Conservation (phyloP, 1,140 invertebrate genomes). For the Hirudo medicinalis region DNA sequence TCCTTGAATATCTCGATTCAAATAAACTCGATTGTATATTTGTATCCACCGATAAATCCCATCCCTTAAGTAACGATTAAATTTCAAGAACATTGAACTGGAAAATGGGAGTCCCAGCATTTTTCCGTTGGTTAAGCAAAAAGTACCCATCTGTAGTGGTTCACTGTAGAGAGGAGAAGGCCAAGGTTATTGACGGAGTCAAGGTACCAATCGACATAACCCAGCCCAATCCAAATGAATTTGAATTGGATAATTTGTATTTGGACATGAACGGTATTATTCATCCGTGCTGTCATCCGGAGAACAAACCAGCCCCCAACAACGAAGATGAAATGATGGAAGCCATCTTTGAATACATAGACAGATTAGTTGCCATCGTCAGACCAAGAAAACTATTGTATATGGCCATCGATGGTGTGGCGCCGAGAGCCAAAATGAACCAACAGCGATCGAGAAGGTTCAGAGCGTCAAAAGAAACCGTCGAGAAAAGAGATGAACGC, state of each 20-base stretch:
- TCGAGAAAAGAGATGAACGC: slow-evolving; percentile 77
- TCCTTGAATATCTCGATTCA: no score
- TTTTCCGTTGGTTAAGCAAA: slow-evolving; percentile 90
- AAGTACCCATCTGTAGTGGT: slow-evolving; percentile 96
- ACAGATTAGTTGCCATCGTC: slow-evolving; percentile 84
- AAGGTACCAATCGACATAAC: slow-evolving; percentile 62
- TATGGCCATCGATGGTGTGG: slow-evolving; percentile 99
- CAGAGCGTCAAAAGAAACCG: slow-evolving; percentile 82
- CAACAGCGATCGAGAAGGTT: slow-evolving; percentile 96
- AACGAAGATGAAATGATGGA: slow-evolving; percentile 99
- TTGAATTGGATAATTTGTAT: slow-evolving; percentile 87
- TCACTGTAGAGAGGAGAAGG: slow-evolving; percentile 85
- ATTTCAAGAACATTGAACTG: no score
- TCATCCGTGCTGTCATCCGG: slow-evolving; percentile 72
- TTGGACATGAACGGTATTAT: slow-evolving; percentile 99
- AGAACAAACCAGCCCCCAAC: slow-evolving; percentile 68
- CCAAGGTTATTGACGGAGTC: slow-evolving; percentile 49
- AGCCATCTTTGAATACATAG: slow-evolving; percentile 96
- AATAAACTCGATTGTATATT: no score
- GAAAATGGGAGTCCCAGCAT: slow-evolving; percentile 95
- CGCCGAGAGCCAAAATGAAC: slow-evolving; percentile 97
- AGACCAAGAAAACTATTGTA: slow-evolving; percentile 85
- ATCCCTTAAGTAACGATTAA: no score
- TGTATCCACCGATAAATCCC: no score
- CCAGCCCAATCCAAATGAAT: slow-evolving; percentile 80